Evolutionary conservation across 2,797 vertebrate species (phyloP), one percentile per base, ranked within the genome.

Genomic region (Lates japonicus): DNA sequence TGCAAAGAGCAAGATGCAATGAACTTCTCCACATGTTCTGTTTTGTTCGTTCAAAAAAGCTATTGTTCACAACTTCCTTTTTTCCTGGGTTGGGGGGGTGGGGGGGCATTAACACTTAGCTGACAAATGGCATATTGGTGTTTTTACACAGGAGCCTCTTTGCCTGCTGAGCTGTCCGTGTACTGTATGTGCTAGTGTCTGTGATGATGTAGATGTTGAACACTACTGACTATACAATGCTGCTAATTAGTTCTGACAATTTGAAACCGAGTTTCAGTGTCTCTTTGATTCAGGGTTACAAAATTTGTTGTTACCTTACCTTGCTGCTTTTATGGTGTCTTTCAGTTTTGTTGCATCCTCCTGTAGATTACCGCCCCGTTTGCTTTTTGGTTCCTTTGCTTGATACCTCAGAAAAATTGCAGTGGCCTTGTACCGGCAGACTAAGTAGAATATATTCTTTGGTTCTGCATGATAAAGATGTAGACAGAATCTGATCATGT

Each of bases 241-340:
- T 95, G 94, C 94, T 92, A 90, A 89, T 82, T 86, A 87, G 89
- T 89, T 92, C 86, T 76, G 85, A 86, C 87, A 85, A 84, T 80
- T 88, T 69, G 66, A 86, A 68, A 84, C 79, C 1, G 71, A 82
- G 68, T 75, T 80, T 80, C 81, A 59, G 63, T 71, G 69, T 91
- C 78, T 69, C 78, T 90, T 89, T 90, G 66, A 78, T 93, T 94
- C 93, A 93, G 92, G 93, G 88, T 91, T 80, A 70, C 58, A 41
- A 63, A 75, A 64, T 79, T 75, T 74, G 70, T 83, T 72, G 73
- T 74, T 29, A 81, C 58, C 62, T 78, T 65, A 37, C 58, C 82
- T 83, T 79, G 87, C 88, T 92, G 88, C 88, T 93, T 78, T 78
- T 62, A 37, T 3, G 9, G 61, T 83, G 67, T 74, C 76, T 81